phyloP scores from a whole-genome alignment of 1,140 invertebrate genomes.

The Helicoverpa zea region DNA sequence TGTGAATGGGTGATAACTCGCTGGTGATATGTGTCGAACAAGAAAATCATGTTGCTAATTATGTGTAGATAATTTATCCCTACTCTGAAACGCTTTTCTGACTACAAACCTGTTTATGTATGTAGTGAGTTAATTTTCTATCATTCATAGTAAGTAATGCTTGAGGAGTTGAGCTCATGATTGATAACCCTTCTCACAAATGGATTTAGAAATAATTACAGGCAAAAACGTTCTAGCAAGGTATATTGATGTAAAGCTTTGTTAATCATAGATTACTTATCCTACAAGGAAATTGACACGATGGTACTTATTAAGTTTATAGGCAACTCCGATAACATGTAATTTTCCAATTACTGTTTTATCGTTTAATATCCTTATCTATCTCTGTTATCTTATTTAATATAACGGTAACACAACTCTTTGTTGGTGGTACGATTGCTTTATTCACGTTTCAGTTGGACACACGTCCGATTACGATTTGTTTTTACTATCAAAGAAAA shows the following conservation, averaged over 20 bases:
- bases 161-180: background rate
- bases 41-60: slow-evolving; percentile 31
- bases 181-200: slow-evolving; percentile 9
- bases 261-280: background rate
- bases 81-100: background rate
- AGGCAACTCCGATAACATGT: background rate
- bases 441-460: background rate
- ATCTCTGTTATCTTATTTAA: slow-evolving; percentile 9
- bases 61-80: slow-evolving; percentile 18
- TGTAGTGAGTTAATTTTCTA: background rate
- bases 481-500: slow-evolving; percentile 2
- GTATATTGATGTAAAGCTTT: slow-evolving; percentile 6
- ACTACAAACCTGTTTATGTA: too few relatives aligned
- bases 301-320: slow-evolving; percentile 23
- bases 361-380: slow-evolving; percentile 30
- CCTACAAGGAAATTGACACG: background rate
- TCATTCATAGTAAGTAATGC: too few relatives aligned
- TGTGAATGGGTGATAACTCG: slow-evolving; percentile 36
- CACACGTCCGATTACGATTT: background rate
- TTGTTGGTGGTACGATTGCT: background rate
- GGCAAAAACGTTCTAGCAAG: background rate
- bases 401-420: slow-evolving; percentile 4
- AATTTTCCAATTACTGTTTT: slow-evolving; percentile 31
- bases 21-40: slow-evolving; percentile 28
- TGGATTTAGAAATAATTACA: background rate